Evolutionary conservation across 2,888 invertebrate genomes (phyloP), one percentile per base, ranked within the genome.

Genomic region (Macropis europaea): DNA sequence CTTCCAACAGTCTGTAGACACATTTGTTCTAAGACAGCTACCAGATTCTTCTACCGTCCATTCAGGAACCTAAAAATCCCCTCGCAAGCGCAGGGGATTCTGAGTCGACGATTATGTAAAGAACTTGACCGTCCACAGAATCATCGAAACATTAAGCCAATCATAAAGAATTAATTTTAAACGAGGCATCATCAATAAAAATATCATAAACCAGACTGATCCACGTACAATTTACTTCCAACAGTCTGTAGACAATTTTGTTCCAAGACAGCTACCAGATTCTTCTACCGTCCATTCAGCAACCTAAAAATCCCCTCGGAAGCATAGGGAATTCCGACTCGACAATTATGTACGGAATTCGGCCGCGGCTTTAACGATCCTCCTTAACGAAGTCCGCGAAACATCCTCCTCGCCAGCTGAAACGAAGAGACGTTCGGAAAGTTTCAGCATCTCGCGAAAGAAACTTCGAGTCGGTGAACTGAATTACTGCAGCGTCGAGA

Each of bases 401-500:
- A 24, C 54, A 34, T 52, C 40, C 50, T 61, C 40, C n/a, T n/a
- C n/a, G n/a, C n/a, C 24, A 52, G 24, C 13, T 24, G 32, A 45
- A 57, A 28, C 62, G 36, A 30, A 26, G 48, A 38, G 54, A 36
- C 56, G 19, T 19, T 36, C 26, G 22, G 4, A n/a, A 60, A 66
- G 47, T 61, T 61, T 24, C 47, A 1, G n/a, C 4, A n/a, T n/a
- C 15, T 19, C 3, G 19, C 24, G 13, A 45, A 62, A 54, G 47
- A 57, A 62, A 63, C 53, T 73, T 54, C 15, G 15, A 17, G n/a
- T n/a, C n/a, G n/a, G n/a, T n/a, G 45, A 60, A 68, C 50, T 63
- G 70, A 70, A 70, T 73, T 73, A 73, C 70, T 36, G 32, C 53
- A 38, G 28, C 53, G 53, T 34, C 54, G 42, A 26, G 34, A 48